Base-by-base conservation (phyloP, 2,113 vertebrate species). In the Crotalus viridis region DNA sequence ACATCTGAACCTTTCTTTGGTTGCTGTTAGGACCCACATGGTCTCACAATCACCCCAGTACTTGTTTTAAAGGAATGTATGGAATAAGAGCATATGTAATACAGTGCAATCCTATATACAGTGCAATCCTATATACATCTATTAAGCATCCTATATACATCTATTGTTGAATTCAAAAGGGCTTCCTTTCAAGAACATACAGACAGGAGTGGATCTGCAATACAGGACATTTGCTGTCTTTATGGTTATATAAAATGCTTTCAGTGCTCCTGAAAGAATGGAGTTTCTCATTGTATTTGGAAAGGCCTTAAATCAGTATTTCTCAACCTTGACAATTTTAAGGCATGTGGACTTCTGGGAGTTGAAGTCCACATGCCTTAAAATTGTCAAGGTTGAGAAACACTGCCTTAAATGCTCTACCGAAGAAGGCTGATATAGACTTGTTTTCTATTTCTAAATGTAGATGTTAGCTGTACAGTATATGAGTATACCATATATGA, bases 401-500 rank as follows among this genome's bases (percentile, higher is more conserved):
- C 39, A 39, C 39, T 39, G 48, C 15, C 56, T 55, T 28, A 57
- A 59, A 91, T 28, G 10, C 2, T 91, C 22, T 59, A 52, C 28
- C 13, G 6, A 64, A 69, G 52, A 88, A 12, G 5, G 13, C 46
- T 61, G 39, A 43, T 10, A 46, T 43, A 22, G 39, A 3, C 10
- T 21, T 17, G 24, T 28, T 46, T 4, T 95, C 93, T 94, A 93
- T 74, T 88, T 81, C 39, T 57, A 21, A 94, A 86, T 86, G 92
- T 92, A 91, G 95, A 93, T 96, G 95, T 96, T 93, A 64, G 89
- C 95, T 95, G 95, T 95, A 93, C 95, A 95, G 89, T 81, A 74
- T 69, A 13, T 64, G 33, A 13, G 10, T 33, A 6, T 74, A 21
- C 2, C 43, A 4, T 81, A 81, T 10, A 43, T 39, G 6, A 9